A percentile compares a stretch with the other conserved stretches of the same genome.
Evolutionary conservation across 2,113 vertebrate genomes (phyloP).

Genomic region (Lota lota): DNA sequence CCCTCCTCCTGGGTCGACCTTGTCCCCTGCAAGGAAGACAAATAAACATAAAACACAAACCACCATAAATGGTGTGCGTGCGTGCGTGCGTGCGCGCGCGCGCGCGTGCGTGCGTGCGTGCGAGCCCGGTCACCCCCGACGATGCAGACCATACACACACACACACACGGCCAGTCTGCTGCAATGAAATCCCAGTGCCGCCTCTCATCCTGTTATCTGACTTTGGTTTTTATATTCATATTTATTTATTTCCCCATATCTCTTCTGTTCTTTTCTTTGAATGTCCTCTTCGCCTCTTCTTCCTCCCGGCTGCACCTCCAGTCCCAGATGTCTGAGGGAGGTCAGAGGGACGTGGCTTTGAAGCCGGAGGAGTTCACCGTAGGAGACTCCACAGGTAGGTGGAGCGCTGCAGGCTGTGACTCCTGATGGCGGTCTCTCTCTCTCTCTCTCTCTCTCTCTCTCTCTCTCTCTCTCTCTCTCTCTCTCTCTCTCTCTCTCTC

Average conservation of each 20-base stretch:
- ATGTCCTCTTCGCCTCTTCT: neutral
- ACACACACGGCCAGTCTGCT: conserved; percentile 32
- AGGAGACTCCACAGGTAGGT: conserved; percentile 82
- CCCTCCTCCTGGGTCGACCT: conserved; percentile 29
- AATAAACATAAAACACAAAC: conserved; percentile 41
- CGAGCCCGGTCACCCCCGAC: neutral
- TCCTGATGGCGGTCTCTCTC: conserved; percentile 2
- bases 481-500: conserved; percentile 6
- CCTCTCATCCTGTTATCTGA: conserved; percentile 26
- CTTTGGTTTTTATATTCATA: neutral
- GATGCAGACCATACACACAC: conserved; percentile 22
- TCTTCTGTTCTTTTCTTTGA: neutral
- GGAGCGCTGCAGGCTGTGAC: conserved; percentile 1
- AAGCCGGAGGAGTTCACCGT: conserved; percentile 86
- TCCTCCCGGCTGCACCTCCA: conserved; percentile 46
- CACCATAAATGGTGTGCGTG: conserved; percentile 26
- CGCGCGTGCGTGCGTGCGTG: neutral
- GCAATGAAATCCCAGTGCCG: conserved; percentile 12
- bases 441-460: conserved; percentile 11
- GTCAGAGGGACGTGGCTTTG: conserved; percentile 79
- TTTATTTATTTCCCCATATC: neutral
- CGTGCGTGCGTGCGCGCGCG: conserved; percentile 2
- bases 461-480: conserved; percentile 10
- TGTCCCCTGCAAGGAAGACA: conserved; percentile 50
- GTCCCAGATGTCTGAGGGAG: conserved; percentile 81